A percentile compares a stretch with the other conserved stretches of the same genome.
phyloP scores from a whole-genome alignment of 2,113 vertebrate species.

The Aptenodytes patagonicus region DNA sequence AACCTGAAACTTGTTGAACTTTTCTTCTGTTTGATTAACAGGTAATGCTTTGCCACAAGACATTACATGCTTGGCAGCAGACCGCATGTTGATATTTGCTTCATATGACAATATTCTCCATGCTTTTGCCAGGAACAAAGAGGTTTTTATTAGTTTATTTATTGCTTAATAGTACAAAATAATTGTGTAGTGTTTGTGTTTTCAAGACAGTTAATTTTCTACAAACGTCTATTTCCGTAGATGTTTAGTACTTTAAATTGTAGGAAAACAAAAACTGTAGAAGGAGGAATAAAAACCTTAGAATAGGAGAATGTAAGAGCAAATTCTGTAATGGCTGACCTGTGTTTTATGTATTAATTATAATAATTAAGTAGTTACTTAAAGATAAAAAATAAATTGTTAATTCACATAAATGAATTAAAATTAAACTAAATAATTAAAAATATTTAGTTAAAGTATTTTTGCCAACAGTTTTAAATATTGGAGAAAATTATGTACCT shows the following conservation, averaged over 20 bases:
- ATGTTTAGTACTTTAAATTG: background rate
- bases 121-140: constrained; percentile 89
- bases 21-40: constrained; percentile 55
- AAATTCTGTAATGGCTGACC: background rate
- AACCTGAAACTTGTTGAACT: background rate
- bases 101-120: constrained; percentile 79
- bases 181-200: background rate
- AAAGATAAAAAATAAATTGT: background rate
- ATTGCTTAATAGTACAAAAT: background rate
- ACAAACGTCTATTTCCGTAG: fast-evolving
- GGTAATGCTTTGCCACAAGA: constrained; percentile 90
- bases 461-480: background rate
- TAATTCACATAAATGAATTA: fast-evolving
- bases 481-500: background rate
- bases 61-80: constrained; percentile 88
- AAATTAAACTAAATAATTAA: background rate
- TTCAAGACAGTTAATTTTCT: background rate
- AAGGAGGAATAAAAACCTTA: background rate
- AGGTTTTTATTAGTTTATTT: constrained; percentile 67
- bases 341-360: background rate
- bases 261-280: background rate
- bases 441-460: background rate
- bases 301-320: background rate
- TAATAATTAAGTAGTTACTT: background rate
- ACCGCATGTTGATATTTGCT: constrained; percentile 90